These are phyloP conservation scores for Cetoscarus ocellatus DNA, from an alignment of 2,797 vertebrate species.

Conservation along the genomic window DNA sequence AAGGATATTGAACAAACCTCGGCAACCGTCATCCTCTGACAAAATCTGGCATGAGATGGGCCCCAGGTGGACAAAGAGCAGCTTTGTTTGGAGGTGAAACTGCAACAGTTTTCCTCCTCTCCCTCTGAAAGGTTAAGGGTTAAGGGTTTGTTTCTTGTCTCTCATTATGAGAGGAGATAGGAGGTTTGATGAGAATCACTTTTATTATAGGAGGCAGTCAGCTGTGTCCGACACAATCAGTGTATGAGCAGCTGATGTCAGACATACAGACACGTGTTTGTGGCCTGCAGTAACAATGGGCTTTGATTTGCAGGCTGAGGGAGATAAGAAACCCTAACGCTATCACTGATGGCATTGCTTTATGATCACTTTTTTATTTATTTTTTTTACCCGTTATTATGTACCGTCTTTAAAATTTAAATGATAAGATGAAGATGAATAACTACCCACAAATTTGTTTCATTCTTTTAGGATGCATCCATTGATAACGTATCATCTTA, in stretches of 20 bases:
- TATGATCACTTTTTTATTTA: background rate
- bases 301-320: conserved; percentile 27
- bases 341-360: conserved; percentile 5
- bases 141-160: conserved; percentile 44
- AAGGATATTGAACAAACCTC: conserved; percentile 48
- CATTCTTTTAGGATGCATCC: background rate
- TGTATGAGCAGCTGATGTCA: conserved; percentile 38
- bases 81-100: conserved; percentile 40
- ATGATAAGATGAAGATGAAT: no score
- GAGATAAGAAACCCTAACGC: conserved; percentile 35
- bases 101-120: conserved; percentile 22
- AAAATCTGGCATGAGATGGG: conserved; percentile 2
- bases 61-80: conserved; percentile 5
- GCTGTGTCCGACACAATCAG: conserved; percentile 50
- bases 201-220: conserved; percentile 61
- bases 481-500: background rate
- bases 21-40: conserved; percentile 20
- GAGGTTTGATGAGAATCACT: conserved; percentile 58
- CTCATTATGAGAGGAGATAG: conserved; percentile 50
- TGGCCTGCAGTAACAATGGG: conserved; percentile 22
- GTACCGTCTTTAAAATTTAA: no score
- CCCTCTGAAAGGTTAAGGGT: conserved; percentile 43
- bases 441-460: background rate
- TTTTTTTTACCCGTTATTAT: conserved; percentile 6
- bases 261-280: conserved; percentile 18